These are phyloP conservation scores for Epinotia demarniana DNA, from an alignment of 2,888 invertebrate species.

Conservation along the genomic window DNA sequence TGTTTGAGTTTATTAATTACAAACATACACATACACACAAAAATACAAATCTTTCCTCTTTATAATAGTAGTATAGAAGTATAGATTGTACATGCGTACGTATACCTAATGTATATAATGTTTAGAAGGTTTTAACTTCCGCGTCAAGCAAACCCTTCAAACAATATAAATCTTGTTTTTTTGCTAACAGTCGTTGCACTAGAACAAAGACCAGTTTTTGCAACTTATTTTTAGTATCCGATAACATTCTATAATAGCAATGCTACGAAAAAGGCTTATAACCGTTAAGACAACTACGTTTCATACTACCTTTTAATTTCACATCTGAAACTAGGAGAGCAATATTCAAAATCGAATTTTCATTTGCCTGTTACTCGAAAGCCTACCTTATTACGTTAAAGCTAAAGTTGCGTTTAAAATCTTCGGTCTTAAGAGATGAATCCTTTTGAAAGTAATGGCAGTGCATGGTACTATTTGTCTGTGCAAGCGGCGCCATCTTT, in stretches of 20 bases:
- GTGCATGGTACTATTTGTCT: background rate
- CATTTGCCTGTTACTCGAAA: background rate
- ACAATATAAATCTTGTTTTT: background rate
- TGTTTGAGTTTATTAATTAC: too few species aligned
- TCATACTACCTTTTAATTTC: conserved; percentile 4
- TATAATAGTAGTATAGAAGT: too few species aligned
- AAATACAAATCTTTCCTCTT: too few species aligned
- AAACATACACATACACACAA: too few species aligned
- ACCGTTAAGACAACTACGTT: background rate
- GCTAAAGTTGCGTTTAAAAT: background rate
- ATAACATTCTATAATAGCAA: conserved; percentile 11
- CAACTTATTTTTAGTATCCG: conserved; percentile 22
- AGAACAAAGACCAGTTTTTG: conserved; percentile 33
- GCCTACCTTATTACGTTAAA: background rate
- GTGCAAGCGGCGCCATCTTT: conserved; percentile 35
- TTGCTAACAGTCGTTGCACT: conserved; percentile 24
- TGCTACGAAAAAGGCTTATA: background rate
- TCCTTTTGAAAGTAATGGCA: background rate
- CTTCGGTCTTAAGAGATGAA: background rate
- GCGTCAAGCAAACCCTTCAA: background rate
- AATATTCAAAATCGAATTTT: background rate
- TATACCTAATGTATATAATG: too few species aligned
- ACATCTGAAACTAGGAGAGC: background rate
- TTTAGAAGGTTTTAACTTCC: too few species aligned
- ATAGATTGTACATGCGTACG: too few species aligned